These are phyloP conservation scores for Laticauda laticaudata DNA, from an alignment of 2,113 vertebrate genomes.

Conservation along the genomic window DNA sequence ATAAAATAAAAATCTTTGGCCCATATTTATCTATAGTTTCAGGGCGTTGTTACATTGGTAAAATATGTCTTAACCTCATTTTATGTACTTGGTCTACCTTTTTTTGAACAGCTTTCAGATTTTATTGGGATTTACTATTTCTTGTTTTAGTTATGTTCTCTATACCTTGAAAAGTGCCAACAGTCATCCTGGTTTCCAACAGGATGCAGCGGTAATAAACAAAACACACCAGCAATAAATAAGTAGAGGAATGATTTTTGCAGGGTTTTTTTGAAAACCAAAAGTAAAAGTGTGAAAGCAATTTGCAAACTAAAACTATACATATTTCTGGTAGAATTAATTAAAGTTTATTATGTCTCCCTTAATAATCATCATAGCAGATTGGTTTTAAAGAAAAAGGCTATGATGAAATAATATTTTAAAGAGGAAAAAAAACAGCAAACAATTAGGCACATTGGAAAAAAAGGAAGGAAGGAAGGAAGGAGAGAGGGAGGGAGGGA, in stretches of 20 bases:
- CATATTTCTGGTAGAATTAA: neutral
- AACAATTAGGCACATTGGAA: neutral
- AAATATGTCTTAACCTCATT: neutral
- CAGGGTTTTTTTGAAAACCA: rapidly evolving
- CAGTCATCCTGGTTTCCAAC: neutral
- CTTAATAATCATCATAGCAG: neutral
- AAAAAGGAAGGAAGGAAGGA: no score
- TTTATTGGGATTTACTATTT: neutral
- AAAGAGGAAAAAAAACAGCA: neutral
- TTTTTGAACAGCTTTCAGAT: neutral
- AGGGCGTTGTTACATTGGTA: neutral
- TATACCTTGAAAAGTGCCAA: neutral
- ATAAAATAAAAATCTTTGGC: neutral
- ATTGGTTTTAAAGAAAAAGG: neutral
- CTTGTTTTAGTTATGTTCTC: neutral
- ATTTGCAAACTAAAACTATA: neutral
- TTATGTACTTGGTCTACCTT: neutral
- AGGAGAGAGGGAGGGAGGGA: no score
- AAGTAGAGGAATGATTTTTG: neutral
- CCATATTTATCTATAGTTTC: neutral
- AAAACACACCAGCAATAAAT: neutral
- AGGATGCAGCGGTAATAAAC: neutral
- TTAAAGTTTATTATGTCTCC: neutral
- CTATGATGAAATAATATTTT: neutral
- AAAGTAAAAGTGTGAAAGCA: neutral